A percentile compares a stretch with the other conserved stretches of the same genome.
phyloP scores from a whole-genome alignment of 2,888 invertebrate species.

The Euplagia quadripunctaria region DNA sequence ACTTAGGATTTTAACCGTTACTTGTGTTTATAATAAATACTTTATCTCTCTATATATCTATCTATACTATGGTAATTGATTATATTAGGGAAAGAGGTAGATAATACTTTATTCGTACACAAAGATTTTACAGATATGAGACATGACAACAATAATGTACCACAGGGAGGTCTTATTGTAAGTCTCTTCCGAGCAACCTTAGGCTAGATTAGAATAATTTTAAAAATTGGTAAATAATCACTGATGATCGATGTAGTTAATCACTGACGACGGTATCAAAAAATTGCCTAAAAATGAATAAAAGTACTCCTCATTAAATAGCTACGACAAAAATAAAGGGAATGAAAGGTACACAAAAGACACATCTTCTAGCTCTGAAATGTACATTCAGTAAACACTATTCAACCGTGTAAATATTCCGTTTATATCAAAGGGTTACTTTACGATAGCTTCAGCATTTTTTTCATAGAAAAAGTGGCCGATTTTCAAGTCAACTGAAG shows the following conservation, averaged over 20 bases:
- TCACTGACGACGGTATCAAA: background rate
- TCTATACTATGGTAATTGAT: too few relatives aligned
- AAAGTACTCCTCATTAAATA: background rate
- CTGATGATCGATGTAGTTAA: background rate
- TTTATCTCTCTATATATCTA: too few relatives aligned
- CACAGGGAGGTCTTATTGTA: too few relatives aligned
- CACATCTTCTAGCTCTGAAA: slow-evolving; percentile 11
- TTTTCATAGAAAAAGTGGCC: slow-evolving; percentile 14
- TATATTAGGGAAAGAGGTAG: too few relatives aligned
- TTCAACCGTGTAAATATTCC: slow-evolving; percentile 20
- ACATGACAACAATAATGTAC: too few relatives aligned
- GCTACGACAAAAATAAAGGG: background rate
- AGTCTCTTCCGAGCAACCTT: too few relatives aligned
- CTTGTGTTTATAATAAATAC: too few relatives aligned
- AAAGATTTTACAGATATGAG: too few relatives aligned
- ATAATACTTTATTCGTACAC: too few relatives aligned
- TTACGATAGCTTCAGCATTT: slow-evolving; percentile 15
- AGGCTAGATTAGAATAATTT: too few relatives aligned
- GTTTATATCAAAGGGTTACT: slow-evolving; percentile 22
- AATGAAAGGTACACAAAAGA: slow-evolving; percentile 7
- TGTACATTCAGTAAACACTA: slow-evolving; percentile 30
- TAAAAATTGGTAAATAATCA: too few relatives aligned
- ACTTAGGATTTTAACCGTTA: too few relatives aligned
- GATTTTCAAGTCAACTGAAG: background rate
- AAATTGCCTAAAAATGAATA: background rate